Base-by-base conservation (phyloP, 2,113 vertebrate species). In the Callipepla squamata region DNA sequence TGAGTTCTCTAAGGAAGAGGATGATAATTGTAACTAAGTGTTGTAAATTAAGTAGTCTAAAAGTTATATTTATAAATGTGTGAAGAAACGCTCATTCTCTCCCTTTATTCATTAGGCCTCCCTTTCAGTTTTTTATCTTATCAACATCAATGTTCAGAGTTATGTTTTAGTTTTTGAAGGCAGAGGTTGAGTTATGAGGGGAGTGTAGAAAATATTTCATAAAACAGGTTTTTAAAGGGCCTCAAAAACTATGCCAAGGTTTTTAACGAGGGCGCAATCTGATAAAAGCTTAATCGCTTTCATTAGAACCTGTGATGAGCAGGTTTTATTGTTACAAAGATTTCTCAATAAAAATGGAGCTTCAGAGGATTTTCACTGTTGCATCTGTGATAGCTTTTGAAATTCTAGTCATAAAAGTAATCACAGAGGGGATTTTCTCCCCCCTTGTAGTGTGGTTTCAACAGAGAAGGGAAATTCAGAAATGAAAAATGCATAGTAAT, bases 1-100 rank as follows among this genome's bases (percentile, higher is more conserved):
- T 76, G 92, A 91, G 94, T 95, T 96, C 90, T 97, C 45, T 89
- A 81, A 95, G 94, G 87, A 95, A 93, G 91, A 97, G 70, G 93
- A 96, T 88, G 85, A 93, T 93, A 96, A 96, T 96, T 97, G 63
- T 85, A 93, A 94, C 90, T 94, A 96, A 97, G 92, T 94, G 89
- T 81, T 93, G 76, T 93, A 87, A 95, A 96, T 93, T 91, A 94
- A 94, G 87, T 95, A 80, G 81, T 94, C 89, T 93, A 70, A 66
- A 94, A 97, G 63, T 94, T 95, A 3, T 70, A 72, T 73, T 89
- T 91, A n/a, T 89, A 86, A 94, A 91, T 69, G 69, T 67, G 34
- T 72, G 94, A 90, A 95, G 79, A 87, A 81, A 61, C 58, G 21
- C 40, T 89, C 5, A 1, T 42, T 23, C 38, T 92, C 48, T 82